Evolutionary conservation across 2,888 invertebrate genomes (phyloP), one percentile per base, ranked within the genome.

Genomic region (Agrotis clavis): DNA sequence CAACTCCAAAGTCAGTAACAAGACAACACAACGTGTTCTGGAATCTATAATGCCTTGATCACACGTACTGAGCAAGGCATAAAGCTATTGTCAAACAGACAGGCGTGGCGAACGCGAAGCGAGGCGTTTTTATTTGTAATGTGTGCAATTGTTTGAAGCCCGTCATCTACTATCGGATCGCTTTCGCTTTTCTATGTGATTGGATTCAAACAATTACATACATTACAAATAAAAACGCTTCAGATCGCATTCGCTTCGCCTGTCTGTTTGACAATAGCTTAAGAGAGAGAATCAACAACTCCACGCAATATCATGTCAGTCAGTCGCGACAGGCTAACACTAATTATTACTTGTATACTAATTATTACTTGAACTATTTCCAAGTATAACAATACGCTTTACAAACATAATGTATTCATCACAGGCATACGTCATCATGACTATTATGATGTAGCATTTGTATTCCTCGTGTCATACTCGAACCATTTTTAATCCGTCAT

Each of bases 401-500:
- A 54, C 21, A 50, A 71, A 16, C 50, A 73, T 74, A 67, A 80
- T 77, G 19, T 81, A 73, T 81, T 81, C 81, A 81, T 80, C 77
- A 70, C 74, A 67, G 30, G 59, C 67, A 67, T 69, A 74, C 67
- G n/a, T n/a, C n/a, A 81, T 74, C 77, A 69, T 77, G 53, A 56
- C 64, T 65, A 54, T 73, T 73, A 70, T 25, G 41, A 68, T 69
- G 62, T 16, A 69, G 47, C 67, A 82, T 78, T 75, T 66, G 66
- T 78, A 79, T 82, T 74, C 66, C 30, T 51, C 50, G 54, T 69
- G 81, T 78, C 81, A 82, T 71, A 74, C 53, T 71, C 48, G 56
- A 74, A 78, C 68, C 66, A 79, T 85, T 76, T 83, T 85, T 79
- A 85, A 85, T 85, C 82, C 63, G 74, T 83, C 83, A 82, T 72